Evolutionary conservation across 2,113 vertebrate genomes (phyloP), one percentile per base, ranked within the genome.

Genomic region (Bucco capensis): DNA sequence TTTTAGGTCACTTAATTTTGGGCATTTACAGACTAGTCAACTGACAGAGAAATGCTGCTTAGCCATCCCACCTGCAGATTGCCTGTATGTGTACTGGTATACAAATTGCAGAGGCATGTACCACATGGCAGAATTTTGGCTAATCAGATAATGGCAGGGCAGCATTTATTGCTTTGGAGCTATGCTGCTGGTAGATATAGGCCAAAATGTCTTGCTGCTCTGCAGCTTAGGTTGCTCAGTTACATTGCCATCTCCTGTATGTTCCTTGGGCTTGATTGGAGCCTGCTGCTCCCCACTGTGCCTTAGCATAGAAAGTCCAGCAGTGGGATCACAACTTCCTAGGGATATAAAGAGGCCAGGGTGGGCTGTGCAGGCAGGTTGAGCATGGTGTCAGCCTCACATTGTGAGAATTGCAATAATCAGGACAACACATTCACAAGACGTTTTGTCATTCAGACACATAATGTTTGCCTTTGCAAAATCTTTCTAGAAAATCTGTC

Each of bases 201-300:
- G 70, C 65, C 57, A 75, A 90, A 88, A 44, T 37, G 65, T 46
- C 7, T 33, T 1, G 12, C 73, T 83, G 47, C 51, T 74, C 11
- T 46, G 9, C 17, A 40, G 42, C 17, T 62, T 23, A 9, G 7
- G 12, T 37, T 81, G 57, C 61, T 50, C 40, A 4, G 3, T 17
- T 33, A 15, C 4, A 11, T 18, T 0, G 0, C 31, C 2, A 1
- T 14, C 31, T 56, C 37, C 23, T 49, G 28, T 12, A 28, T 1
- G 1, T 44, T 61, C 40, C 37, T 46, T 61, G 76, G 49, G 8
- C 35, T 38, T 35, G 33, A 9, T 21, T 38, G 61, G 40, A 71
- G 56, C 49, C 23, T 33, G 8, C 56, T 83, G 35, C 42, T 85
- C 40, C 42, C 35, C 4, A 0, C 35, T 25, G 57, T 53, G 25